Evolutionary conservation across 2,888 invertebrate genomes (phyloP), one percentile per base, ranked within the genome.

Genomic region (Yponomeuta cagnagella): DNA sequence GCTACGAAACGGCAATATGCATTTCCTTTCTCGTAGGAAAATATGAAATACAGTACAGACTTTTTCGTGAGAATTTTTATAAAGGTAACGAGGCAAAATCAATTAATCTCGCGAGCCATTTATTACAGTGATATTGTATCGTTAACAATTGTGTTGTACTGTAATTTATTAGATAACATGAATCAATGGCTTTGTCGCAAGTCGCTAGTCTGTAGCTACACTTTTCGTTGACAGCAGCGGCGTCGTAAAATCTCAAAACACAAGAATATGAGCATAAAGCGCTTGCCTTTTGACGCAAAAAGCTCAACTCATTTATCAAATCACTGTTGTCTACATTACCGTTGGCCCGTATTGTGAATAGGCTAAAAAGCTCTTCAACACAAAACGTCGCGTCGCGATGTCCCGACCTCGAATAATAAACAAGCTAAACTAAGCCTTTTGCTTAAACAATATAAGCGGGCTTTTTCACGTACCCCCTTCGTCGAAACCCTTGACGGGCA

Each of bases 271-370:
- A 82, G 80, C 78, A 74, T 74, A 73, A 83, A 82, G 78, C 82
- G 82, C 79, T 80, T 78, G 83, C 82, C 85, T 85, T 86, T 86
- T 86, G 82, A 85, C 76, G 79, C 80, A 81, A 84, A 86, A 85
- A 85, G 76, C 85, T 85, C 83, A 76, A 80, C 82, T 87, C 87
- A 87, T 88, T 88, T 87, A 88, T 87, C 86, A 88, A 88, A 87
- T 87, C 85, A 86, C 85, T 82, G 86, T 84, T 87, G 87, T 86
- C 87, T 87, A 86, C 86, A 86, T 86, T 85, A 87, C 83, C 79
- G 80, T 76, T 78, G 81, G 78, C 78, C 79, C 82, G 82, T 85
- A 85, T 86, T 86, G 85, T 87, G 83, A 86, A 79, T 78, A 81
- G 82, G 86, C 84, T 86, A 85, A 87, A 87, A 87, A 87, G 87